Evolutionary conservation across 2,113 vertebrate genomes (phyloP), one percentile per base, ranked within the genome.

Genomic region (Tinamus guttatus): DNA sequence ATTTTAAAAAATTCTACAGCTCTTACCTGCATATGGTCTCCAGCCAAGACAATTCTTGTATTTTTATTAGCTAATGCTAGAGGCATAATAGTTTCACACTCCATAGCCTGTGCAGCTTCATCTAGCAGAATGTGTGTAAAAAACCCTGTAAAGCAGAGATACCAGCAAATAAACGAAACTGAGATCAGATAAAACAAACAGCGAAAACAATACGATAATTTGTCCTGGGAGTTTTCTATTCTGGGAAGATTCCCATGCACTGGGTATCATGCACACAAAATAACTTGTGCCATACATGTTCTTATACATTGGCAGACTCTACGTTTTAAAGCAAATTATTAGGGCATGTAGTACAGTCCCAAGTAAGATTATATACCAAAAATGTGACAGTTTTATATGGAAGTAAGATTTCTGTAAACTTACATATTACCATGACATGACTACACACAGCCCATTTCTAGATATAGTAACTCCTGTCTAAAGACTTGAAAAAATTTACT

Each of bases 71-170:
- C 99, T 96, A 99, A 97, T 83, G 99, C 99, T 93, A 99, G 98
- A 96, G 99, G 99, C 99, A 99, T 99, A 95, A 99, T 99, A 89
- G 99, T 99, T 98, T 99, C 99, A 85, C 99, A 99, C 98, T 99
- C 99, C 99, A 99, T 99, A 95, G 99, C 99, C 97, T 99, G 99
- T 43, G 99, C 99, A 41, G 99, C 99, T 98, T 99, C 99, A 96
- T 99, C 99, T 98, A 99, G 97, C 17, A 99, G 98, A 98, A 99
- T 99, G 96, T 99, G 99, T 86, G 98, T 98, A 96, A 99, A 99
- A 96, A 99, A 98, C 30, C 99, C 99, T 99, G 94, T 70, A 96
- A 97, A 93, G 95, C 34, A 97, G 38, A 97, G 34, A 79, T 7
- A 78, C 17, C 56, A 85, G 27, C 75, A 94, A 92, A 91, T 64